Evolutionary conservation across 2,888 invertebrate species (phyloP), one percentile per base, ranked within the genome.

Genomic region (Alcis repandata): DNA sequence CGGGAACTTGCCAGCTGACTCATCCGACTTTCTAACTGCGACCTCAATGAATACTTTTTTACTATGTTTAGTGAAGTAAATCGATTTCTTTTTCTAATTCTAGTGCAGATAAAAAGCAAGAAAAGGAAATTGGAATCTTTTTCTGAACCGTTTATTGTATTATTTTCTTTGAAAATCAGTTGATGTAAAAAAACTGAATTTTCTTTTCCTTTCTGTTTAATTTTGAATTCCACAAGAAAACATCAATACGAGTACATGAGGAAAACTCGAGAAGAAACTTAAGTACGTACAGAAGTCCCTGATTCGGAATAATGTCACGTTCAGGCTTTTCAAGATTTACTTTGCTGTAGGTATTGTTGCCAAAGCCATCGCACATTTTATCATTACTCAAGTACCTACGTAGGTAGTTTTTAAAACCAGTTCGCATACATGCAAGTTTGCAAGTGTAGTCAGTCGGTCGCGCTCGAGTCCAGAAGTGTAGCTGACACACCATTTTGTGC

Each of bases 401-500:
- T 74, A 79, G 77, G 69, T 74, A 79, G 78, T 79, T 85, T 83
- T 82, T 76, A 75, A 79, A 69, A 61, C 53, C 49, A 69, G 61
- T 69, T 63, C 61, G 65, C 65, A 63, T 51, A 60, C 54, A 27
- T 27, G 27, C 27, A 69, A 64, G 65, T 57, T 4, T 27, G 27
- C 27, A 69, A 64, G 65, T 57, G 53, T 51, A 43, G 62, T 45
- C 52, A 67, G 58, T 68, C 60, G 65, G 78, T 77, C 75, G 75
- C 76, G 76, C 75, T 80, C 81, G 76, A 78, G 80, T 82, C 63
- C 71, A 65, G 64, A 70, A 73, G 69, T 86, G 89, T 78, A 80
- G 88, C 88, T 89, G 89, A 90, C 89, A 88, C 87, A 84, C 80
- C 86, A 83, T 83, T 87, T 84, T 86, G 84, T 78, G 86, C 86